These are phyloP conservation scores for Passer montanus DNA, from an alignment of 2,113 vertebrate genomes.

Conservation along the genomic window DNA sequence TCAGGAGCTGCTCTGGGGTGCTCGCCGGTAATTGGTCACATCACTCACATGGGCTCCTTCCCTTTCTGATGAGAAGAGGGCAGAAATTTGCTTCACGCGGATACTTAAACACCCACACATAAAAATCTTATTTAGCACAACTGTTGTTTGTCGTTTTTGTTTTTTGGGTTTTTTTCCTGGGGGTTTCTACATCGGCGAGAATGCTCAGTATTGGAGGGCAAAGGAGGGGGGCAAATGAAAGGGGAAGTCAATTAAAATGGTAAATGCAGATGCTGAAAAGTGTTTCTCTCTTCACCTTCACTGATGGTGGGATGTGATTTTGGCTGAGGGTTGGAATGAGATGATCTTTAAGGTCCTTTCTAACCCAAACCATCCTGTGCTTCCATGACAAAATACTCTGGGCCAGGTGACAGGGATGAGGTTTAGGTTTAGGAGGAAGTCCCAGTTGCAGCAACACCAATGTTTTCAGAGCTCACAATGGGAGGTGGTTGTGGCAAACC, in stretches of 20 bases:
- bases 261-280: neutral
- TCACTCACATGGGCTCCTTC: constrained; percentile 40
- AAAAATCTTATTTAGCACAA: constrained; percentile 28
- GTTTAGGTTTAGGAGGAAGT: neutral
- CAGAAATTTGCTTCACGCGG: neutral
- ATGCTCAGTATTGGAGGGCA: neutral
- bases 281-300: neutral
- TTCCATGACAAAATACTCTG: rapidly evolving
- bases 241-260: neutral
- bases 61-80: constrained; percentile 39
- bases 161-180: neutral
- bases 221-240: neutral
- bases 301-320: neutral
- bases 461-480: neutral
- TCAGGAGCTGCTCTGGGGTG: constrained; percentile 40
- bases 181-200: neutral
- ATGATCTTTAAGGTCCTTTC: neutral
- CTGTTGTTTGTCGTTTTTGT: neutral
- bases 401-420: neutral
- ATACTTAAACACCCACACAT: constrained; percentile 32
- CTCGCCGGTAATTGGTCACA: constrained; percentile 41
- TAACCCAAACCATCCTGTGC: neutral
- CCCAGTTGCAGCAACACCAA: rapidly evolving
- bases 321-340: neutral
- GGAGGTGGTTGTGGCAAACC: neutral